These are phyloP conservation scores for Chrysemys picta DNA, from an alignment of 2,113 vertebrate species.

Conservation along the genomic window DNA sequence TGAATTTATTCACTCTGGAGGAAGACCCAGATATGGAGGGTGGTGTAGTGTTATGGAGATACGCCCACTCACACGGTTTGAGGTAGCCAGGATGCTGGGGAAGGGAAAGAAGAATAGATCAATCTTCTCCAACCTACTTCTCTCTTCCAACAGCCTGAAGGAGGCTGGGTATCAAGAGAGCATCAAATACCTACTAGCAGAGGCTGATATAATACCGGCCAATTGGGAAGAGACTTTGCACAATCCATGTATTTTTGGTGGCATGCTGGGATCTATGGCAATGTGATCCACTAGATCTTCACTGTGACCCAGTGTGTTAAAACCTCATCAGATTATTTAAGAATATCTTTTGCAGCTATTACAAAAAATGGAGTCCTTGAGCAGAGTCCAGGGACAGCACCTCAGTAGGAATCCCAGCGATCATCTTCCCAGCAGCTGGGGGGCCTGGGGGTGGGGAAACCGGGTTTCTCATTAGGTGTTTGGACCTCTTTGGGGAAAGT, in stretches of 20 bases:
- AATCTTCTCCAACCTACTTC: not conserved
- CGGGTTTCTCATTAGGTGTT: not conserved
- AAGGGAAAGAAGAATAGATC: not conserved
- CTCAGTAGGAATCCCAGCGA: not conserved
- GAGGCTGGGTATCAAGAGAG: not conserved
- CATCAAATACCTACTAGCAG: not conserved
- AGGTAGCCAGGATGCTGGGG: not conserved
- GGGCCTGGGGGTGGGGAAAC: rapidly evolving
- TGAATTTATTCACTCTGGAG: not conserved
- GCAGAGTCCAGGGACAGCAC: not conserved
- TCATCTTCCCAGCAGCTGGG: not conserved
- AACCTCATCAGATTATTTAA: not conserved
- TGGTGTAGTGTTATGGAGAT: not conserved
- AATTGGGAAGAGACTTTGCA: not conserved
- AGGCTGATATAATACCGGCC: not conserved
- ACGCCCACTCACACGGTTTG: not conserved
- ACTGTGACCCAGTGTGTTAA: not conserved
- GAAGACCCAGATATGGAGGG: not conserved
- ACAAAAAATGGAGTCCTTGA: not conserved
- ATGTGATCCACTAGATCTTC: not conserved
- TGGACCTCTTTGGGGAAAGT: not conserved
- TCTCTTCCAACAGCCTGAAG: not conserved
- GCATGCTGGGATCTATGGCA: not conserved
- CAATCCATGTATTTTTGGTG: not conserved
- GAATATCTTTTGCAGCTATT: not conserved